Evolutionary conservation across 37 sponge, comb jelly and placozoan genomes (phyloP).

Genomic region (Eunapius fragilis): DNA sequence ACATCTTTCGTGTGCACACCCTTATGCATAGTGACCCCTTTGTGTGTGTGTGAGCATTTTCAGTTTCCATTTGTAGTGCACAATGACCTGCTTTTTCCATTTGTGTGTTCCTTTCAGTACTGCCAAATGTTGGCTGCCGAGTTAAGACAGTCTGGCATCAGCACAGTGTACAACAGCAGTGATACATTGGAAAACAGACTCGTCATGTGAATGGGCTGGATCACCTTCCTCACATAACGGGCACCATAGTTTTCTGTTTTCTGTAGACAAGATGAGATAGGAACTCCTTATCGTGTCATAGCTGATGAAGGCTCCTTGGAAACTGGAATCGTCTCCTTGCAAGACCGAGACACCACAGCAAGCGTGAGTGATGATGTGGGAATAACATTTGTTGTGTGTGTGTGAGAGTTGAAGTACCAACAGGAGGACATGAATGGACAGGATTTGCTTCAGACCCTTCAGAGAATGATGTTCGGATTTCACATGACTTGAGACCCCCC

Average conservation of each 20-base stretch:
- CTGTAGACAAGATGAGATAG: constrained; percentile 67
- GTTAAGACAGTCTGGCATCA: constrained; percentile 25
- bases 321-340: constrained; percentile 39
- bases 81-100: no score
- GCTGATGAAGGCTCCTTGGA: constrained; percentile 33
- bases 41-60: no score
- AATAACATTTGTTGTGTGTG: not conserved
- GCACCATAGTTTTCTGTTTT: not conserved
- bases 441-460: constrained; percentile 19
- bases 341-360: constrained; percentile 47
- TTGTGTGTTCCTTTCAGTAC: constrained; percentile 39
- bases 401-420: not conserved
- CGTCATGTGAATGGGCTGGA: constrained; percentile 8
- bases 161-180: not conserved
- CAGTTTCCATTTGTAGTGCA: no score
- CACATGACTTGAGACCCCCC: no score
- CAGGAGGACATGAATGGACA: constrained; percentile 46
- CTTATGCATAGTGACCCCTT: no score
- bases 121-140: constrained; percentile 27
- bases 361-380: constrained; percentile 1
- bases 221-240: not conserved
- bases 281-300: constrained; percentile 65
- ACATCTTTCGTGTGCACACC: no score
- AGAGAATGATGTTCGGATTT: constrained; percentile 14
- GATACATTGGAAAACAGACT: constrained; percentile 15